Conservation (phyloP, 2,888 invertebrate species). For the Trissoscelio sp. region DNA sequence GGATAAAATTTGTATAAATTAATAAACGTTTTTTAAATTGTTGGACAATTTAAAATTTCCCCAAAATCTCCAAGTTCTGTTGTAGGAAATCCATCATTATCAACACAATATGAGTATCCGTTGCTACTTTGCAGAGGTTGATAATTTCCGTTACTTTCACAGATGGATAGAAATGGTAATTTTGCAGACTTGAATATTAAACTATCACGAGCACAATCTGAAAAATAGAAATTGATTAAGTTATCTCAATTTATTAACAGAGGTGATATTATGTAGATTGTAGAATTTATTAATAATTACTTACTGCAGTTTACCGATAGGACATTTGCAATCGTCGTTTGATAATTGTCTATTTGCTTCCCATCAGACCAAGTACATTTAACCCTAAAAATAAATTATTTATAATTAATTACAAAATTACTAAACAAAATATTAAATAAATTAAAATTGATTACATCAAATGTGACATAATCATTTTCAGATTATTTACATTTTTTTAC, state of each 20-base stretch:
- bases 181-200: conserved; percentile 83
- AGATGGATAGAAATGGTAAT: conserved; percentile 84
- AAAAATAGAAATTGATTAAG: background rate
- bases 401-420: background rate
- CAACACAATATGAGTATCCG: conserved; percentile 85
- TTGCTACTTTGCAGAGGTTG: conserved; percentile 84
- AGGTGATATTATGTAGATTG: too few relatives aligned
- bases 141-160: conserved; percentile 86
- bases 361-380: conserved; percentile 87
- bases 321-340: conserved; percentile 82
- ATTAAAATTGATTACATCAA: too few relatives aligned
- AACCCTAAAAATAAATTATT: conserved; percentile 83
- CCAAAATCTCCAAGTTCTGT: conserved; percentile 70
- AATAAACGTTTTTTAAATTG: conserved; percentile 2
- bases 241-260: too few relatives aligned
- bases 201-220: conserved; percentile 88
- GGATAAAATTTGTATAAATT: too few relatives aligned
- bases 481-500: too few relatives aligned
- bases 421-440: too few relatives aligned
- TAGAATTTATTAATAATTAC: conserved; percentile 76
- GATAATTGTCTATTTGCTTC: conserved; percentile 85
- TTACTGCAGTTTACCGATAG: conserved; percentile 85
- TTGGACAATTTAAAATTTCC: conserved; percentile 19
- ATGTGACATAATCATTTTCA: too few relatives aligned
- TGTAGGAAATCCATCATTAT: conserved; percentile 85